phyloP scores from a whole-genome alignment of 2,888 invertebrate genomes.

The Arrhopalites spinosus region DNA sequence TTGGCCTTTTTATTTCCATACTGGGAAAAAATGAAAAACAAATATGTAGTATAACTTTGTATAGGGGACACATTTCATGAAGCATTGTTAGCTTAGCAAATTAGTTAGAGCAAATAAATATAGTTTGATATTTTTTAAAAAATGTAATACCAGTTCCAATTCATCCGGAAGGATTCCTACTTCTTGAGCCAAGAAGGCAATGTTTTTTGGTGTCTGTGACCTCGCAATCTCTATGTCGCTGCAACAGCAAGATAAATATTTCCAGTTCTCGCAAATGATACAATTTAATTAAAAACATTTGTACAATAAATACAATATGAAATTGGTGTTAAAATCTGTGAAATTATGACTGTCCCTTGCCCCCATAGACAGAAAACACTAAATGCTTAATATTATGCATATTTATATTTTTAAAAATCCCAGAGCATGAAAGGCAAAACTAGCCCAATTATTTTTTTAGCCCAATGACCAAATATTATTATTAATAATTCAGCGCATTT shows the following conservation, averaged over 20 bases:
- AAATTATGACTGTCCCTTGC: no score
- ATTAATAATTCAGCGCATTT: background rate
- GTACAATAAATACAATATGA: no score
- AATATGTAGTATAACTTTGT: background rate
- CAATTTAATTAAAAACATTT: no score
- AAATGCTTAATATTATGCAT: no score
- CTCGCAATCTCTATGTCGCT: conserved; percentile 87
- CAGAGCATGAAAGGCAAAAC: background rate
- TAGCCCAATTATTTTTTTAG: background rate
- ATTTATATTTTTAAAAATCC: no score
- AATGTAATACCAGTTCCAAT: conserved; percentile 76
- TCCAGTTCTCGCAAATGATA: no score
- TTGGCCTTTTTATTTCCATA: conserved; percentile 96
- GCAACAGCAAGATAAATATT: background rate
- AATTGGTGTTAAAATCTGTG: no score
- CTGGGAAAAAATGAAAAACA: background rate
- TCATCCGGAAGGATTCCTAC: conserved; percentile 81
- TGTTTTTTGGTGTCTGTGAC: conserved; percentile 83
- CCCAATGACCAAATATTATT: background rate
- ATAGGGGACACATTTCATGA: no score
- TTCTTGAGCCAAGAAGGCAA: conserved; percentile 76
- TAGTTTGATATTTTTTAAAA: no score
- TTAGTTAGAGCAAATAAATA: no score
- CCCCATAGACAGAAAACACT: no score
- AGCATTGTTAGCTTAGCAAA: no score